phyloP scores from a whole-genome alignment of 2,113 vertebrate genomes.

The Lethenteron camtschaticum region DNA sequence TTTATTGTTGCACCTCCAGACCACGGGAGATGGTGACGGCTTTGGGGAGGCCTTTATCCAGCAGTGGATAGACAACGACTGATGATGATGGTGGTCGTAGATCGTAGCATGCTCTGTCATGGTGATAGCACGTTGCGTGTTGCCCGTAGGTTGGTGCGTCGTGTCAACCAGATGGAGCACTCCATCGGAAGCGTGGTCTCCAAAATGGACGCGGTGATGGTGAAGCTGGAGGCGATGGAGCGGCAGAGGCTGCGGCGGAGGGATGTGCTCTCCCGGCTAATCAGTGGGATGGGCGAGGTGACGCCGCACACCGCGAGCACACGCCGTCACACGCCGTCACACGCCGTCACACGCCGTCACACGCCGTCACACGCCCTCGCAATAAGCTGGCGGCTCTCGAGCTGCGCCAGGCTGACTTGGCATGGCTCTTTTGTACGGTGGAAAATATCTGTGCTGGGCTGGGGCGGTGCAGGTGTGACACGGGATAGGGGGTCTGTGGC shows the following conservation, averaged over 20 bases:
- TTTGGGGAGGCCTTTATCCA: background rate
- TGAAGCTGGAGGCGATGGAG: conserved; percentile 17
- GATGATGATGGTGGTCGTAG: background rate
- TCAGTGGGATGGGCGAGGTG: no score
- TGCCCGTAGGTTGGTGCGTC: background rate
- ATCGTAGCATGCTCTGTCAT: background rate
- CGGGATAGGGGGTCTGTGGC: no score
- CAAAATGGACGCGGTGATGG: background rate
- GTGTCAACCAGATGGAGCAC: background rate
- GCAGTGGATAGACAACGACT: background rate
- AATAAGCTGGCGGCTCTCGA: no score
- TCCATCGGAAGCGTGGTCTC: conserved; percentile 4
- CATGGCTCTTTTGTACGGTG: no score
- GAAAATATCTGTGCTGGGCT: no score
- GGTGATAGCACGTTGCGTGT: background rate
- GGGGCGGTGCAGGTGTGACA: no score
- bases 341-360: no score
- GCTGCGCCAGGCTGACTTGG: no score
- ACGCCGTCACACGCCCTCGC: no score
- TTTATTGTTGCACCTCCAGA: background rate
- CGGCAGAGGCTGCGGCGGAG: conserved; percentile 20
- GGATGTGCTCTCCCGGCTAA: conserved; percentile 8
- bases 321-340: no score
- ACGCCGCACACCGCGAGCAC: no score
- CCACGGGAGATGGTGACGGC: background rate